Conservation (phyloP, 2,888 invertebrate genomes). For the Onthophagus sagittarius region DNA sequence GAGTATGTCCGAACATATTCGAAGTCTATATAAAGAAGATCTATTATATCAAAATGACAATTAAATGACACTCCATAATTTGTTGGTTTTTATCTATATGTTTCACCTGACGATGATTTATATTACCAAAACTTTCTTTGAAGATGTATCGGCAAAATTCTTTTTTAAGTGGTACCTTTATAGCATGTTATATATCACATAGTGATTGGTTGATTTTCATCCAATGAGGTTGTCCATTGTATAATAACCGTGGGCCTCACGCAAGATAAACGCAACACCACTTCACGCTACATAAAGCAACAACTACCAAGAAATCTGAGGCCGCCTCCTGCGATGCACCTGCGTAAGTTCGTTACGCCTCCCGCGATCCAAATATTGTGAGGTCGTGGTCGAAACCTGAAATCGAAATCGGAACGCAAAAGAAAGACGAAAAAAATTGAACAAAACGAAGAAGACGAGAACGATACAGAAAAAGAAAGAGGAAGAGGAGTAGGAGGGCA, state of each 20-base stretch:
- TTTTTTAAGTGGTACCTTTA: neutral
- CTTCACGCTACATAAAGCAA: neutral
- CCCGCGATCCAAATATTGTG: conserved; percentile 10
- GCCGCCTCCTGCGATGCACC: neutral
- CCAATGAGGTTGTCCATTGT: neutral
- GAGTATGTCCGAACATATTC: no score
- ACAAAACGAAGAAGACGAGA: neutral
- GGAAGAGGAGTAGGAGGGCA: neutral
- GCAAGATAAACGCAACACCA: neutral
- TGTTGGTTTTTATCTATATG: no score
- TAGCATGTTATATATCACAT: neutral
- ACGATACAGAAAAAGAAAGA: neutral
- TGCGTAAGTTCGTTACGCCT: neutral
- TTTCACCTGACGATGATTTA: no score
- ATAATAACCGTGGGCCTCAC: neutral
- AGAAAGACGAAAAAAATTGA: neutral
- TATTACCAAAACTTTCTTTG: no score
- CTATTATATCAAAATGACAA: no score
- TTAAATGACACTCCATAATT: no score
- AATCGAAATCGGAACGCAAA: conserved; percentile 3
- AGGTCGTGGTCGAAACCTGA: neutral
- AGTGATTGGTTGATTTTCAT: neutral
- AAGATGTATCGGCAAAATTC: no score
- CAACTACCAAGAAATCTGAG: neutral
- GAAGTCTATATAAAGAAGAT: no score